Evolutionary conservation across 2,113 vertebrate species (phyloP), one percentile per base, ranked within the genome.

Genomic region (Paraplagusia blochii): DNA sequence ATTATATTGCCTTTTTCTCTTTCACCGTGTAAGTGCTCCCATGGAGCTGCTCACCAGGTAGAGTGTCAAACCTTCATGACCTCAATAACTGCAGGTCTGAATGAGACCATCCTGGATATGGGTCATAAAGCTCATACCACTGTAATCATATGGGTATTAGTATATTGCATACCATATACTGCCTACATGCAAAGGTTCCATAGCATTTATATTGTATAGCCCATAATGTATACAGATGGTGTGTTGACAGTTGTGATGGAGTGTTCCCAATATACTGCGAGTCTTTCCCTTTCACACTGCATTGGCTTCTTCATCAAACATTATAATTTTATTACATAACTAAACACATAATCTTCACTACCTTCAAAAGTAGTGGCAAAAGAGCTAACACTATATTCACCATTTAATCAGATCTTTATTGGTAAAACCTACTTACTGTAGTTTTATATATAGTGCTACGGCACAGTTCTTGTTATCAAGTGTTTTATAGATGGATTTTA

Each of bases 181-280:
- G 22, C 22, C 22, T 29, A 29, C n/a, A n/a, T 29, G 22, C 22
- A 29, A 29, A 29, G 22, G 22, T 29, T 29, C 22, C 22, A 6
- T 29, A 29, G 22, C 22, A 29, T 29, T 6, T 6, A 29, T 29
- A 29, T 29, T 29, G 22, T 29, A 29, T 29, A 29, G 22, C 6
- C 22, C 22, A 29, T 29, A 29, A 29, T 29, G 22, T 6, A 29
- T 29, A 35, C 58, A 68, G 72, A 74, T 66, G 69, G 51, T 66
- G 18, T 77, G 58, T 13, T 69, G 79, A 80, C 81, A 83, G 74
- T 43, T 73, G 50, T 80, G 81, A 83, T 80, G 55, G 73, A 81
- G 71, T 65, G 58, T 56, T 72, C 77, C 45, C 61, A 66, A 40
- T 79, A 46, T 71, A 19, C 47, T 55, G 15, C 40, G 39, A 22